These are phyloP conservation scores for Poeciliopsis paucimaculata DNA, from an alignment of 2,797 vertebrate species.

Conservation along the genomic window DNA sequence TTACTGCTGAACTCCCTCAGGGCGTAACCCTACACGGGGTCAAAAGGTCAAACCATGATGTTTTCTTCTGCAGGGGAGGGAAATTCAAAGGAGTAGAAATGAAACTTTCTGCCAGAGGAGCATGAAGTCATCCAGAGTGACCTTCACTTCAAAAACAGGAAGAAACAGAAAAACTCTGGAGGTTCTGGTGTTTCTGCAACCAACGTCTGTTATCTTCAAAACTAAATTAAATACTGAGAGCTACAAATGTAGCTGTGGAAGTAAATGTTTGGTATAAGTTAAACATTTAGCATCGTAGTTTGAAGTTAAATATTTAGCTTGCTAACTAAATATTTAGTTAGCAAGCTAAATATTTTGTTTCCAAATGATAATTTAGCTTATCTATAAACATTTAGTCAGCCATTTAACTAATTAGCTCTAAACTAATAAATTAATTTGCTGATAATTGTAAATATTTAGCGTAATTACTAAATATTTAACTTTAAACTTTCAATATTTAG, in stretches of 20 bases:
- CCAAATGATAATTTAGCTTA: background rate
- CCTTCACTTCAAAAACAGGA: background rate
- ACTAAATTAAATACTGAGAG: background rate
- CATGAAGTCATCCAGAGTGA: background rate
- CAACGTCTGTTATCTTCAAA: background rate
- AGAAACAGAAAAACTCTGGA: background rate
- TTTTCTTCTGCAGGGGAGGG: background rate
- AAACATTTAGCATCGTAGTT: too few relatives aligned
- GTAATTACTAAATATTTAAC: background rate
- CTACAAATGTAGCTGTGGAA: too few relatives aligned
- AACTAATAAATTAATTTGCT: background rate
- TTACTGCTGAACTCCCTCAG: slow-evolving; percentile 19
- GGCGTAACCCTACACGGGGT: background rate
- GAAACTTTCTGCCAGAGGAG: background rate
- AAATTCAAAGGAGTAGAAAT: background rate
- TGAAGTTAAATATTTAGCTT: background rate
- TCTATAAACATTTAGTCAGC: background rate
- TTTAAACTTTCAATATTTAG: background rate
- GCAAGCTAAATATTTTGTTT: background rate
- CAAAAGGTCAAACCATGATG: background rate
- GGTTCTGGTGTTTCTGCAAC: background rate
- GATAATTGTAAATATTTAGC: background rate
- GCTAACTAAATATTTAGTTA: background rate
- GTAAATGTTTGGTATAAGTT: too few relatives aligned
- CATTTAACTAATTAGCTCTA: background rate